Percentiles rank a stretch among this genome's conserved stretches.
Conservation (phyloP, 2,797 vertebrate genomes). For the Knipowitschia caucasica region DNA sequence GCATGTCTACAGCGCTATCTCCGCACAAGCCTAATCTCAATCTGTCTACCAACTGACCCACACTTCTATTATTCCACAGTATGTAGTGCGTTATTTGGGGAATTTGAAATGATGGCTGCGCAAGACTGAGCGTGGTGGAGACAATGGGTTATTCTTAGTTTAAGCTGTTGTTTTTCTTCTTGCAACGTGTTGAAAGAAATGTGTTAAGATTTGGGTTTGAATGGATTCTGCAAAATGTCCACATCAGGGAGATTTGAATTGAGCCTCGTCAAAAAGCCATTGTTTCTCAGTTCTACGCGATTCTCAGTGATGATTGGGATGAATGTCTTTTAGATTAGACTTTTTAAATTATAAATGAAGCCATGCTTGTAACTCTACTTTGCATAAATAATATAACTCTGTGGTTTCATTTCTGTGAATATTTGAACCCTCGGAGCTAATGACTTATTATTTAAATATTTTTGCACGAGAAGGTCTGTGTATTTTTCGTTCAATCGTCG, state of each 20-base stretch:
- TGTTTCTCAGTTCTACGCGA: constrained; percentile 17
- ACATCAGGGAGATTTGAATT: constrained; percentile 27
- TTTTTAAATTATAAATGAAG: no score
- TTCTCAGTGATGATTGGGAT: constrained; percentile 4
- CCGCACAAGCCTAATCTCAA: constrained; percentile 2
- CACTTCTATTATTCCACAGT: constrained; percentile 19
- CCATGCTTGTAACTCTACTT: no score
- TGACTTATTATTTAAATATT: no score
- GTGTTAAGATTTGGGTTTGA: constrained; percentile 10
- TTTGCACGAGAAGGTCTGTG: no score
- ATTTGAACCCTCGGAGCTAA: no score
- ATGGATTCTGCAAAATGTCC: not conserved
- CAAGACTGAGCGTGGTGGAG: constrained; percentile 10
- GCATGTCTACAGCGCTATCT: not conserved
- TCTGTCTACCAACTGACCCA: constrained; percentile 2
- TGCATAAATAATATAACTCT: no score
- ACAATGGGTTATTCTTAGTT: constrained; percentile 17
- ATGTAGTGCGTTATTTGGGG: constrained; percentile 16
- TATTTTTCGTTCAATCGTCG: no score
- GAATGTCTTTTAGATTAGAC: constrained; percentile 9
- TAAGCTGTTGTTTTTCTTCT: constrained; percentile 7
- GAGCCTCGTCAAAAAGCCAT: constrained; percentile 20
- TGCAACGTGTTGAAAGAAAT: constrained; percentile 4
- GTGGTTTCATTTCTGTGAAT: no score
- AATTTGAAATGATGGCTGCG: constrained; percentile 20